Evolutionary conservation across 2,888 invertebrate species (phyloP).

Genomic region (Drosophila affinis): DNA sequence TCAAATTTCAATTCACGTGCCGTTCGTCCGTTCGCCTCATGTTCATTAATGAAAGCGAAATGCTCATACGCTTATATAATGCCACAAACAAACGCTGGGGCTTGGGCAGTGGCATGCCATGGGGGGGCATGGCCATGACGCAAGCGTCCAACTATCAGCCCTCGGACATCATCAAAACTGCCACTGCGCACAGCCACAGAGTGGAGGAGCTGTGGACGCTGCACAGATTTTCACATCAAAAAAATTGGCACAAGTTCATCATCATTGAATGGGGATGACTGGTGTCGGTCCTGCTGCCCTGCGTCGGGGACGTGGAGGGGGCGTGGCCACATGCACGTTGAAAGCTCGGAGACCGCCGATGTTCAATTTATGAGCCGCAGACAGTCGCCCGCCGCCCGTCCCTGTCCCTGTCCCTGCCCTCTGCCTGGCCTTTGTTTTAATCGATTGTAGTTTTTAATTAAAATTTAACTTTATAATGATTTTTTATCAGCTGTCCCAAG

Average conservation of each 20-base stretch:
- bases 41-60: slow-evolving; percentile 74
- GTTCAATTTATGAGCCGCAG: slow-evolving; percentile 78
- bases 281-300: not conserved
- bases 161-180: slow-evolving; percentile 61
- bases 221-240: slow-evolving; percentile 45
- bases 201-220: not conserved
- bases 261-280: slow-evolving; percentile 35
- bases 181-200: slow-evolving; percentile 62
- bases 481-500: slow-evolving; percentile 81
- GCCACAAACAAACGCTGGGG: slow-evolving; percentile 27
- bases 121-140: not conserved
- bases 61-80: slow-evolving; percentile 59
- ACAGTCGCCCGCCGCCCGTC: slow-evolving; percentile 49
- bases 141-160: slow-evolving; percentile 54
- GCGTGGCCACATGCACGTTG: slow-evolving; percentile 64
- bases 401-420: slow-evolving; percentile 35
- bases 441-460: slow-evolving; percentile 82
- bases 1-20: slow-evolving; percentile 74
- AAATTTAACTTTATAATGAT: slow-evolving; percentile 82
- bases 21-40: slow-evolving; percentile 44
- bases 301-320: slow-evolving; percentile 6
- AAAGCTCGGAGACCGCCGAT: slow-evolving; percentile 67
- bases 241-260: slow-evolving; percentile 79
- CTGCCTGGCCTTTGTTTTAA: slow-evolving; percentile 39
- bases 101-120: not conserved